phyloP scores from a whole-genome alignment of 1,140 invertebrate genomes.

The Heliconius congener region DNA sequence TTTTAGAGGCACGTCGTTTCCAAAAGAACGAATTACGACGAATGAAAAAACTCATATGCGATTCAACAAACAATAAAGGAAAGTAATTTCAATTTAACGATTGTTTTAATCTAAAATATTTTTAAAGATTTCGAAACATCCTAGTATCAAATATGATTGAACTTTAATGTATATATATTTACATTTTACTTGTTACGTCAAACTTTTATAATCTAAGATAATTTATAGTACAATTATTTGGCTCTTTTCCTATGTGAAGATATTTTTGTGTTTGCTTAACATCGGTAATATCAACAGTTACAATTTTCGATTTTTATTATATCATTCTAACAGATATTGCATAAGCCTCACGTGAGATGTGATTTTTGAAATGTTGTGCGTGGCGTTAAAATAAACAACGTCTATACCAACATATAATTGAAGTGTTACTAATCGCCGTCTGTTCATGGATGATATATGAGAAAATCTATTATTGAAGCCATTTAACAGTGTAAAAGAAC shows the following conservation, averaged over 20 bases:
- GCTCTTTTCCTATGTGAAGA: background rate
- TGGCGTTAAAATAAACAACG: no score
- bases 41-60: no score
- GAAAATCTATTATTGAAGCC: no score
- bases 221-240: constrained; percentile 11
- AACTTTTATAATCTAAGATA: constrained; percentile 12
- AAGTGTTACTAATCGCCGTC: no score
- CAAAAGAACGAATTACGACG: no score
- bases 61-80: no score
- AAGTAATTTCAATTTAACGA: no score
- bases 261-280: background rate
- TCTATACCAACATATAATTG: no score
- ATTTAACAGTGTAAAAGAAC: no score
- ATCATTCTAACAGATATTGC: background rate
- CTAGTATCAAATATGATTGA: background rate
- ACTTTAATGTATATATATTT: constrained; percentile 19
- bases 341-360: background rate
- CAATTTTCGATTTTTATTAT: background rate
- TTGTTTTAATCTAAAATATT: background rate
- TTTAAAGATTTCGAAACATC: constrained; percentile 9
- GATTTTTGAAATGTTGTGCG: no score
- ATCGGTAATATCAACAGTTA: background rate
- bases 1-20: no score
- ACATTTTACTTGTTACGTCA: constrained; percentile 24
- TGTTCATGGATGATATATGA: no score